Percentiles rank a stretch among this genome's conserved stretches.
Conservation (phyloP, 1,140 invertebrate species). For the Camponotus floridanus region DNA sequence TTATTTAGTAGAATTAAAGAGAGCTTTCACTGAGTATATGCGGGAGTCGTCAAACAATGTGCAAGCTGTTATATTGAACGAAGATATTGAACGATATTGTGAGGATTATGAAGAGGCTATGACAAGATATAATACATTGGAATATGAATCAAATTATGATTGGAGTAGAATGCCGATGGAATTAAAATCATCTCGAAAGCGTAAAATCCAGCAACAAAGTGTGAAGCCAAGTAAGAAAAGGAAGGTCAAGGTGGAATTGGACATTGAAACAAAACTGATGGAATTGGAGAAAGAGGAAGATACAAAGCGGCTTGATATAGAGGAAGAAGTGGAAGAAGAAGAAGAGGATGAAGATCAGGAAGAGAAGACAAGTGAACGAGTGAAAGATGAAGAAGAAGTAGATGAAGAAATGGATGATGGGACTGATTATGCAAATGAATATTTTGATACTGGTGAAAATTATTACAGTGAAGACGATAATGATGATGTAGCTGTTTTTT, state of each 20-base stretch:
- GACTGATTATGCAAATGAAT: slow-evolving; percentile 93
- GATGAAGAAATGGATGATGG: slow-evolving; percentile 91
- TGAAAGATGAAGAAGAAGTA: slow-evolving; percentile 84
- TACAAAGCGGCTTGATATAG: slow-evolving; percentile 82
- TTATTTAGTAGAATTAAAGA: slow-evolving; percentile 88
- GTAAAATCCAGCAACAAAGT: slow-evolving; percentile 73
- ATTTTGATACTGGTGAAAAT: slow-evolving; percentile 95
- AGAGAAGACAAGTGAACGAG: slow-evolving; percentile 88
- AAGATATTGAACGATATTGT: slow-evolving; percentile 89
- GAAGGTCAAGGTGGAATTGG: slow-evolving; percentile 75
- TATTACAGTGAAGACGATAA: slow-evolving; percentile 96
- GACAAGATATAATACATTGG: slow-evolving; percentile 76
- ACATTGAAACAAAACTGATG: slow-evolving; percentile 86
- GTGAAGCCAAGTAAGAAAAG: slow-evolving; percentile 63
- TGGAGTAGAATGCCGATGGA: slow-evolving; percentile 88
- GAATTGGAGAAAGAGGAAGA: slow-evolving; percentile 88
- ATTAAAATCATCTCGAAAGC: slow-evolving; percentile 84
- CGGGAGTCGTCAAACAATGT: slow-evolving; percentile 86
- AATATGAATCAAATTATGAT: slow-evolving; percentile 85
- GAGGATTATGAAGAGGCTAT: slow-evolving; percentile 88
- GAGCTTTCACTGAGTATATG: slow-evolving; percentile 88
- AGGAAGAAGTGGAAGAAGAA: slow-evolving; percentile 81
- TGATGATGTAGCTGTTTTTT: slow-evolving; percentile 91
- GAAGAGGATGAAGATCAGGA: slow-evolving; percentile 87
- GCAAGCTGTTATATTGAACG: slow-evolving; percentile 84